Base-by-base conservation (phyloP, 2,113 vertebrate species). In the Piprites chloris region DNA sequence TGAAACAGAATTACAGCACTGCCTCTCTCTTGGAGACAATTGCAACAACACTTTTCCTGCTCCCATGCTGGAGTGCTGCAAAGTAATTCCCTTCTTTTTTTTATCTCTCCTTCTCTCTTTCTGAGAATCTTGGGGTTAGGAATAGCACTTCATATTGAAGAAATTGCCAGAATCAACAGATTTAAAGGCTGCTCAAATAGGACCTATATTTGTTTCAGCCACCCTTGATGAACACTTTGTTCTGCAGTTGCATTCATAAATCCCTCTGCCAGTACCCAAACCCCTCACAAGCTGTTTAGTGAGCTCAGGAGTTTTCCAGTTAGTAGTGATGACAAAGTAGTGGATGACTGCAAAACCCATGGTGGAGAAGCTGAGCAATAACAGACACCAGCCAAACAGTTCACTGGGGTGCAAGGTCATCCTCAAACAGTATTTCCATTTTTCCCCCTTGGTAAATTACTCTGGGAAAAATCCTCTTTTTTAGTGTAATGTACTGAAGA, bases 341-440 rank as follows among this genome's bases (percentile, higher is more conserved):
- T 73, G 8, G 7, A 37, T 74, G 74, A 81, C 90, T 90, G 86
- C 74, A 41, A 55, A 87, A 85, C 69, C 30, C 89, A 85, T 80
- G 18, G 68, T 20, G 12, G 93, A 93, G 93, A 87, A 90, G 95
- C 96, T 95, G 93, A 97, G 96, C 96, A 90, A 89, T 46, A 69
- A n/a, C 33, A 85, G 65, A 62, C 27, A 2, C 75, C 92, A 89
- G 80, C 94, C 81, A 55, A 85, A 61, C 41, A 87, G 91, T 90
- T 92, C 96, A 93, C 91, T 49, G 44, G 76, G 81, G 50, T 89
- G 95, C 62, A 91, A 93, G 86, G 96, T 95, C 96, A 97, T 92
- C 93, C 90, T 87, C 81, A 85, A 90, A 69, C 55, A 55, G 22
- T 7, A 72, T 53, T 72, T 94, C 84, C 69, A 11, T 44, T 74